Conservation (phyloP, 2,113 vertebrate genomes). For the Falcunculus frontatus region DNA sequence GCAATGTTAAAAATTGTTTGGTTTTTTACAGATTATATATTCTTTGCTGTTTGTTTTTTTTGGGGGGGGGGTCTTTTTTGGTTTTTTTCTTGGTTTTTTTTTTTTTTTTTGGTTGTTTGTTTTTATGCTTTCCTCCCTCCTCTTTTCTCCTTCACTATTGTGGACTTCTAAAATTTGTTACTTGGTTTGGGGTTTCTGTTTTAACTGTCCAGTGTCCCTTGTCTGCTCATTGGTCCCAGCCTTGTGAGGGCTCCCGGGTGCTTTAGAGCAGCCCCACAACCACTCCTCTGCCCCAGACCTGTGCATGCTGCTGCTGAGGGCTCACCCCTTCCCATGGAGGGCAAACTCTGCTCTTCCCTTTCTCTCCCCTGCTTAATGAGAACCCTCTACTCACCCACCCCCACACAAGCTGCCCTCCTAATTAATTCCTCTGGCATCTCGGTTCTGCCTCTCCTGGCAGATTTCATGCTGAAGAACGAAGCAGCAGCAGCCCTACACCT, state of each 20-base stretch:
- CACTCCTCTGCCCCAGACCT: neutral
- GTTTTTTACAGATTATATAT: neutral
- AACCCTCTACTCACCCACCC: neutral
- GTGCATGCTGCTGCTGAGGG: fast-evolving
- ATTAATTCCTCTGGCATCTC: neutral
- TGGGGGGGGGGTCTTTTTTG: no score
- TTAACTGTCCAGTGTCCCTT: neutral
- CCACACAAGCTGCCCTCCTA: neutral
- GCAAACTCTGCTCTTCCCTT: neutral
- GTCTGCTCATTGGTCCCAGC: neutral
- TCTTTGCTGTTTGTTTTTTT: neutral
- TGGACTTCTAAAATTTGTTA: neutral
- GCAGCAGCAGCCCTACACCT: neutral
- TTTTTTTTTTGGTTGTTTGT: no score
- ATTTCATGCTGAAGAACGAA: neutral
- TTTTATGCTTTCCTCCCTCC: neutral
- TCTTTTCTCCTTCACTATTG: neutral
- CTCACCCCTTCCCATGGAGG: neutral
- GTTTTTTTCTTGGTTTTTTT: no score
- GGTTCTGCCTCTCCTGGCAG: neutral
- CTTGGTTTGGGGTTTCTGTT: neutral
- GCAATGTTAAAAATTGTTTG: neutral
- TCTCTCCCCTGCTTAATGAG: neutral
- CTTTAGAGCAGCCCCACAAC: neutral
- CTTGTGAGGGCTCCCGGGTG: neutral